Base-by-base conservation (phyloP, 2,113 vertebrate genomes). In the Pleuronectes platessa region DNA sequence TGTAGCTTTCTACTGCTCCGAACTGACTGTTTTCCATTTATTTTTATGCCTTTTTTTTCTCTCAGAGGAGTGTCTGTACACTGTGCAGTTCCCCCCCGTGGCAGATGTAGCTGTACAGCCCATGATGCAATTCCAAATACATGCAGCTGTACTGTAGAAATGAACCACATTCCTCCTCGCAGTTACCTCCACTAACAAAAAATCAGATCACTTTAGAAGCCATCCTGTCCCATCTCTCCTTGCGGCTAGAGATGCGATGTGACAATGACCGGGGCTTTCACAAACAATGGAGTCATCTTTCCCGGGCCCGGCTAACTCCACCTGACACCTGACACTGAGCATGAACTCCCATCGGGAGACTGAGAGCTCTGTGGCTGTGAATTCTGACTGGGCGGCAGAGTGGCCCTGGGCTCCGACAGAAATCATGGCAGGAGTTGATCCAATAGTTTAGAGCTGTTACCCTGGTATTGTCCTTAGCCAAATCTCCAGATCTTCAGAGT, bases 311-410 rank as follows among this genome's bases (percentile, higher is more conserved):
- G 56, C 74, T 92, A 92, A 94, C 88, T 83, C 68, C 71, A 85
- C 83, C 89, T 90, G 92, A 93, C 93, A 93, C 89, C 92, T 94
- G 92, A 92, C 91, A 93, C 75, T 58, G 84, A 82, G 86, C 87
- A 90, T 90, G 82, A 92, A 71, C 81, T 81, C 82, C 89, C 78
- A 85, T 61, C 17, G 82, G 78, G 81, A 88, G 79, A 87, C 69
- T 72, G 84, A 89, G 81, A 74, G 72, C 79, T 85, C 77, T 77
- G 76, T 68, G 73, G 71, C 54, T 76, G 71, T 71, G 74, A 83
- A 84, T 71, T 66, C 74, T 77, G 82, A 86, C 85, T 78, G 66
- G 78, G 71, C 21, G 10, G 47, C 49, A 64, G 45, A 71, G 70
- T 78, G 82, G 78, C 79, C 69, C 59, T 61, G 74, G 77, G 86